A percentile compares a stretch with the other conserved stretches of the same genome.
Evolutionary conservation across 2,888 invertebrate genomes (phyloP).

Genomic region (Shargacucullia verbasci): DNA sequence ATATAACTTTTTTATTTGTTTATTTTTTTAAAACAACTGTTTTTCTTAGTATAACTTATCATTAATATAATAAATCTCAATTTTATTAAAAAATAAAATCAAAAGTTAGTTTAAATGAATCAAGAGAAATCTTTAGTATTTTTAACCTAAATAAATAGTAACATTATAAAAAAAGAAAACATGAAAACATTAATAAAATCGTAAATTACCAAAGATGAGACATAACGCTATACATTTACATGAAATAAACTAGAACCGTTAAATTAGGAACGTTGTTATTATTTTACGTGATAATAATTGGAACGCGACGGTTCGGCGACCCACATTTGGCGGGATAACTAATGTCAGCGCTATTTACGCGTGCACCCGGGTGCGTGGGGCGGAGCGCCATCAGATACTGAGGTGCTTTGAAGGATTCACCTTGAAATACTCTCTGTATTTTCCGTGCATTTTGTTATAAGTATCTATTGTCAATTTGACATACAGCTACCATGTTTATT

Average conservation of each 20-base stretch:
- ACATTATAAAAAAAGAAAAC: neutral
- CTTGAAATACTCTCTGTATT: conserved; percentile 57
- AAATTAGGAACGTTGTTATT: conserved; percentile 55
- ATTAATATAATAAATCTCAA: no score
- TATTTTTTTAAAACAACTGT: no score
- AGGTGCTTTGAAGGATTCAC: conserved; percentile 59
- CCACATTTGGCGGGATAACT: conserved; percentile 78
- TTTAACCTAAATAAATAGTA: no score
- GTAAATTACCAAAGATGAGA: conserved; percentile 70
- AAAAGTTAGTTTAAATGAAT: no score
- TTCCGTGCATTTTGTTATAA: conserved; percentile 29
- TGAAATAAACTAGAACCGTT: conserved; percentile 35
- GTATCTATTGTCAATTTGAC: conserved; percentile 23
- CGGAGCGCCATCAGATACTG: conserved; percentile 64
- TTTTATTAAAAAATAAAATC: no score
- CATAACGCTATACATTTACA: conserved; percentile 58
- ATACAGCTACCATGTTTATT: neutral
- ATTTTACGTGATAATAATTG: conserved; percentile 63
- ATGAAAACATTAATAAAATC: conserved; percentile 1
- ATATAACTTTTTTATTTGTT: no score
- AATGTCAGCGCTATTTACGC: conserved; percentile 80
- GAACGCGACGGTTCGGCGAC: conserved; percentile 65
- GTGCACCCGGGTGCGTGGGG: conserved; percentile 63
- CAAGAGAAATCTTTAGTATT: no score
- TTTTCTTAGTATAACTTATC: no score